phyloP scores from a whole-genome alignment of 2,113 vertebrate genomes.

The Micronycteris hirsuta region DNA sequence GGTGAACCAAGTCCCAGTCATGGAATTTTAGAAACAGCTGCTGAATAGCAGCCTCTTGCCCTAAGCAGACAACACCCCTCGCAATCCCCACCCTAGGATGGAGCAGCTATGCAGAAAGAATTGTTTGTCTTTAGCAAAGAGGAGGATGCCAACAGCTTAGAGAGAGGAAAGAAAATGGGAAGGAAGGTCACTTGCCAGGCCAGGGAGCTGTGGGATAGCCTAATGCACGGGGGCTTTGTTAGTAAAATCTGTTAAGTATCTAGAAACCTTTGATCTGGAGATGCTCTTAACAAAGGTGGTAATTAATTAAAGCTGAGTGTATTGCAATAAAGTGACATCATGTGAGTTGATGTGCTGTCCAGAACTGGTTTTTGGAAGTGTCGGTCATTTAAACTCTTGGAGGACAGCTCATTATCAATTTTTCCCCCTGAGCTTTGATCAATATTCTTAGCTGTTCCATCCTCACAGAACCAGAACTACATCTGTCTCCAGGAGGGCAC shows the following conservation, averaged over 20 bases:
- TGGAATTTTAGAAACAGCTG: constrained; percentile 49
- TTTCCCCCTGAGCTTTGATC: constrained; percentile 71
- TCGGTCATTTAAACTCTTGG: constrained; percentile 81
- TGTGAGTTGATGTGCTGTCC: constrained; percentile 78
- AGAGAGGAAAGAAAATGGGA: constrained; percentile 69
- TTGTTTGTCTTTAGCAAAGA: constrained; percentile 66
- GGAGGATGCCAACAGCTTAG: constrained; percentile 73
- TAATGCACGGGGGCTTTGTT: constrained; percentile 77
- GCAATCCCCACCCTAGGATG: constrained; percentile 30
- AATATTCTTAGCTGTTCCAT: constrained; percentile 79
- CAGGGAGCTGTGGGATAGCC: constrained; percentile 74
- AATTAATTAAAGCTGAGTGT: constrained; percentile 83
- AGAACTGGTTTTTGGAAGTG: constrained; percentile 77
- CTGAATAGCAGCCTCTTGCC: not conserved
- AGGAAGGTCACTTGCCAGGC: constrained; percentile 69
- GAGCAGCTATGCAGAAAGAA: constrained; percentile 58
- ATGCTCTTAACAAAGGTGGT: constrained; percentile 82
- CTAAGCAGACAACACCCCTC: not conserved
- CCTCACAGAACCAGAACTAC: constrained; percentile 75
- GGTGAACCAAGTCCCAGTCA: not conserved
- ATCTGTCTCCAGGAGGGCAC: constrained; percentile 76
- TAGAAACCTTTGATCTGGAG: constrained; percentile 83
- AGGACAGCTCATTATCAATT: constrained; percentile 80
- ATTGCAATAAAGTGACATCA: constrained; percentile 78
- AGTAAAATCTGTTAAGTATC: constrained; percentile 77